Percentiles rank a stretch among this genome's conserved stretches.
Conservation (phyloP, 2,113 vertebrate genomes). For the Telmatochromis sp. region DNA sequence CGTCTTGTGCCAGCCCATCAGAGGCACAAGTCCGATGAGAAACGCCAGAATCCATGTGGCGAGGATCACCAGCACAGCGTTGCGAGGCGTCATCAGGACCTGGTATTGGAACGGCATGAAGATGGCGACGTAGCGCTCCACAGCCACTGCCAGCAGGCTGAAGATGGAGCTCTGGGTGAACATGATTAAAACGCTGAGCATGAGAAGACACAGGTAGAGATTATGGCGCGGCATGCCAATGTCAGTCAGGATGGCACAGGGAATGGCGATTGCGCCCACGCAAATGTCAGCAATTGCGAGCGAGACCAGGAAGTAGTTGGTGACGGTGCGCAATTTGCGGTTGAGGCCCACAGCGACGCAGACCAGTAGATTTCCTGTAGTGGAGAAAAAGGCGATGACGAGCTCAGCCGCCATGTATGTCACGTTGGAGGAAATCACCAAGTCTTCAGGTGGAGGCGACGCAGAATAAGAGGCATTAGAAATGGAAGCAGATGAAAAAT, state of each 20-base stretch:
- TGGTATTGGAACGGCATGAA: constrained; percentile 73
- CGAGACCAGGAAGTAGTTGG: constrained; percentile 76
- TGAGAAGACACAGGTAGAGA: constrained; percentile 70
- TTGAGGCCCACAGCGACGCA: constrained; percentile 69
- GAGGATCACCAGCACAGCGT: constrained; percentile 62
- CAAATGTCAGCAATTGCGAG: constrained; percentile 71
- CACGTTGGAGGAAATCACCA: constrained; percentile 39
- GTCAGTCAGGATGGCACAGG: constrained; percentile 72
- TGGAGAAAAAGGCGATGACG: constrained; percentile 64
- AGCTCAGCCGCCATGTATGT: constrained; percentile 68
- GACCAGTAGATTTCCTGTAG: constrained; percentile 66
- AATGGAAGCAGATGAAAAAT: not conserved
- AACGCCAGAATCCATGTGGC: constrained; percentile 60
- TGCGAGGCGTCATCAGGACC: constrained; percentile 65
- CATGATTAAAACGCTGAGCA: constrained; percentile 74
- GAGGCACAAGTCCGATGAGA: constrained; percentile 59
- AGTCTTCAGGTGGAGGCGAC: not conserved
- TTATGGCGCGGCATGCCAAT: constrained; percentile 63
- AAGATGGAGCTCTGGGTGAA: constrained; percentile 77
- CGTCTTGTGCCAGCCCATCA: constrained; percentile 69
- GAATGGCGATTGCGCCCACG: constrained; percentile 72
- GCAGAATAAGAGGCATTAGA: not conserved
- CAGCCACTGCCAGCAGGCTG: constrained; percentile 70
- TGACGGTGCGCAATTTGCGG: constrained; percentile 67
- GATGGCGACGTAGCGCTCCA: constrained; percentile 75